phyloP scores from a whole-genome alignment of 1,140 invertebrate species.

The Rhyacophila brunnea region DNA sequence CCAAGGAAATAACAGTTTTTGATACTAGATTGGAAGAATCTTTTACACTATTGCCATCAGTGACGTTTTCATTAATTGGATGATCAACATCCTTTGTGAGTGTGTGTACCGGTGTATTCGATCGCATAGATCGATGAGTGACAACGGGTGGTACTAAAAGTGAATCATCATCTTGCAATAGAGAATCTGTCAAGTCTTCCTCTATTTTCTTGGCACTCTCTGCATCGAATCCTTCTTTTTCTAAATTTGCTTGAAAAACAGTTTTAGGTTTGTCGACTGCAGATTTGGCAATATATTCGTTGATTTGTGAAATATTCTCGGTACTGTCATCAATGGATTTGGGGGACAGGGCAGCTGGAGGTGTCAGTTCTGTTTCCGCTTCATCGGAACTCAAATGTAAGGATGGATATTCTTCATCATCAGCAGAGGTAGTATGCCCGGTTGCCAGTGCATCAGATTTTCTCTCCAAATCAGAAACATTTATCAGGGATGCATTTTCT shows the following conservation, averaged over 20 bases:
- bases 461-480: too few relatives aligned
- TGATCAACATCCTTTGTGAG: too few relatives aligned
- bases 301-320: conserved; percentile 4
- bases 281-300: conserved; percentile 7
- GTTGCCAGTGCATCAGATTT: too few relatives aligned
- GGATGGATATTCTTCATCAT: conserved; percentile 12
- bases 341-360: background rate
- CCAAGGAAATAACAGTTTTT: too few relatives aligned
- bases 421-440: background rate
- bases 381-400: conserved; percentile 23
- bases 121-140: too few relatives aligned
- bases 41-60: too few relatives aligned
- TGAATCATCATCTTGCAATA: too few relatives aligned
- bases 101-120: too few relatives aligned
- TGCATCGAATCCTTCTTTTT: conserved; percentile 21
- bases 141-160: too few relatives aligned
- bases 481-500: too few relatives aligned
- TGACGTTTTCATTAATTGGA: too few relatives aligned
- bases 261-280: conserved; percentile 8
- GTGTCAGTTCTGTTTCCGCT: conserved; percentile 3
- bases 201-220: conserved; percentile 17
- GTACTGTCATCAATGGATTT: background rate
- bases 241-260: conserved; percentile 23
- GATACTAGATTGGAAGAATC: too few relatives aligned
- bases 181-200: conserved; percentile 7